A percentile compares a stretch with the other conserved stretches of the same genome.
These are phyloP conservation scores for Pterobdella sp. DNA, from an alignment of 2,888 invertebrate genomes.

Conservation along the genomic window DNA sequence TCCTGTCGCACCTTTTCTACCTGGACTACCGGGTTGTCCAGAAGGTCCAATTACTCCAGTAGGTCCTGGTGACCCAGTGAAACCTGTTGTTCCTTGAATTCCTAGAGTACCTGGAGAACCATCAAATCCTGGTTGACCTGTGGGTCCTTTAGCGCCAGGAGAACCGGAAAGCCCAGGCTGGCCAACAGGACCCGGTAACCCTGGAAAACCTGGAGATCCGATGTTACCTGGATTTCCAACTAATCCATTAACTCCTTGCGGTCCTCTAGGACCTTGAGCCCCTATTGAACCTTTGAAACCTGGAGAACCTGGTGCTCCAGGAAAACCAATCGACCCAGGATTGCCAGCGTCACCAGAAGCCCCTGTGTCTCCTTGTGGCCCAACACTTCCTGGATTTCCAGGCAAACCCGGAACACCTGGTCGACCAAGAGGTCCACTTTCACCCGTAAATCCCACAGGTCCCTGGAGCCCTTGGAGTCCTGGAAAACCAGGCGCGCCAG, in stretches of 20 bases:
- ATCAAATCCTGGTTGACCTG: slow-evolving; percentile 36
- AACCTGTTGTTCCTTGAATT: slow-evolving; percentile 21
- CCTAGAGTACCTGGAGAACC: slow-evolving; percentile 30
- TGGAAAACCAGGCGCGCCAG: background rate
- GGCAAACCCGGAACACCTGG: background rate
- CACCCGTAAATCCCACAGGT: slow-evolving; percentile 7
- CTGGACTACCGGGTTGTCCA: slow-evolving; percentile 1
- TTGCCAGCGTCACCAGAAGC: background rate
- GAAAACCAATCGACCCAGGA: background rate
- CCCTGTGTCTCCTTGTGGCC: background rate
- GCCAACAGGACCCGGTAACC: slow-evolving; percentile 37
- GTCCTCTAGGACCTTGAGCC: slow-evolving; percentile 33
- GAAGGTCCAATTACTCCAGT: slow-evolving; percentile 10
- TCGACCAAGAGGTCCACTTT: slow-evolving; percentile 1
- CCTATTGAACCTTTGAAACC: slow-evolving; percentile 34
- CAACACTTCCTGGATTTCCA: background rate
- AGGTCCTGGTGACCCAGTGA: slow-evolving; percentile 1
- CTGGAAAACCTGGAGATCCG: slow-evolving; percentile 30
- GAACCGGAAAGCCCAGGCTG: slow-evolving; percentile 37
- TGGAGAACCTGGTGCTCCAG: slow-evolving; percentile 16
- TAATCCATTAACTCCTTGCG: slow-evolving; percentile 25
- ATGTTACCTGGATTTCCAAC: background rate
- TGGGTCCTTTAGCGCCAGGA: slow-evolving; percentile 35
- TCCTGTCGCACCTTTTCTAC: slow-evolving; percentile 12
- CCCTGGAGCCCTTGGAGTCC: background rate